Conservation (phyloP, 2,888 invertebrate species). For the Spisula solida region DNA sequence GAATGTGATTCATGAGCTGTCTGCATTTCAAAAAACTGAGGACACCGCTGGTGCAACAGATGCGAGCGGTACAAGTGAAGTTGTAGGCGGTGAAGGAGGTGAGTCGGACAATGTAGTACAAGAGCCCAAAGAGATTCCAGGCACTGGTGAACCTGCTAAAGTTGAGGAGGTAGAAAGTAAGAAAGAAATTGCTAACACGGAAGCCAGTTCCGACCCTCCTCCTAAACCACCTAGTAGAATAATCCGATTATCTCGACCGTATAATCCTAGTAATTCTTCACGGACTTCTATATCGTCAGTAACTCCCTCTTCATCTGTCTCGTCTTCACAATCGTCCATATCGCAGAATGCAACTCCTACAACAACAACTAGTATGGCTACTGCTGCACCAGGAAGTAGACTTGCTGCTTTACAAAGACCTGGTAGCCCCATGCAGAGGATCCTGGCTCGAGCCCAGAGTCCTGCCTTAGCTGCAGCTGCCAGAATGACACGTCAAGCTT, state of each 20-base stretch:
- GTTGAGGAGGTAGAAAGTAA: background rate
- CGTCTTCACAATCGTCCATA: conserved; percentile 22
- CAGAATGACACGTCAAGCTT: conserved; percentile 50
- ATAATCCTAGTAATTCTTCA: conserved; percentile 52
- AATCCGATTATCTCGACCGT: conserved; percentile 62
- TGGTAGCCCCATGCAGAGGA: conserved; percentile 69
- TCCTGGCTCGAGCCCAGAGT: conserved; percentile 64
- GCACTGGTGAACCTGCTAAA: background rate
- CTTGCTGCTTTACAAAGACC: conserved; percentile 71
- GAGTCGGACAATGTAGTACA: background rate
- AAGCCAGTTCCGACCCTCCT: conserved; percentile 32
- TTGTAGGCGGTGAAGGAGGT: conserved; percentile 24
- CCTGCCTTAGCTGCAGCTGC: conserved; percentile 66
- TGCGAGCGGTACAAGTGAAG: conserved; percentile 35
- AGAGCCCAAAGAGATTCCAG: background rate
- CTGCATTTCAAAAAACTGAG: conserved; percentile 71
- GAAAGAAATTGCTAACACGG: background rate
- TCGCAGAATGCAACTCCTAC: conserved; percentile 30
- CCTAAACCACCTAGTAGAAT: conserved; percentile 62
- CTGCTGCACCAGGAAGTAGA: conserved; percentile 64
- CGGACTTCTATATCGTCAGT: conserved; percentile 37
- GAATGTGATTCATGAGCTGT: conserved; percentile 72
- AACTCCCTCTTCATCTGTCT: conserved; percentile 13
- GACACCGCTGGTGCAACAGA: conserved; percentile 9
- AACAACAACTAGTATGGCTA: conserved; percentile 27